Percentiles rank a stretch among this genome's conserved stretches.
phyloP scores from a whole-genome alignment of 2,113 vertebrate genomes.

The Canis aureus region DNA sequence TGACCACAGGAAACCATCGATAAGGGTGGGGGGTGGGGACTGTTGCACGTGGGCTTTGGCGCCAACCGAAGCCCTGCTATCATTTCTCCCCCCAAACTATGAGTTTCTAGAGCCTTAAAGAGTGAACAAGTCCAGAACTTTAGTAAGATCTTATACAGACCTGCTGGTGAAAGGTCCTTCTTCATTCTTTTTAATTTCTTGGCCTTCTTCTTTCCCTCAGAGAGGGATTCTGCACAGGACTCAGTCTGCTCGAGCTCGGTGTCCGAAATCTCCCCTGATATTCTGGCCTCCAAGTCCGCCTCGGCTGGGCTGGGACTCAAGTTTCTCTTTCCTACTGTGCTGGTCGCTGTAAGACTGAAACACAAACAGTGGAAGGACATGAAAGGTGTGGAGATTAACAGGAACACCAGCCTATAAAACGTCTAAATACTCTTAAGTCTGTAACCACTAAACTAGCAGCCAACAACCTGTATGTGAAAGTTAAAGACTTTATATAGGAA shows the following conservation, averaged over 20 bases:
- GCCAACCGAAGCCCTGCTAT: neutral
- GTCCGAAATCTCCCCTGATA: conserved; percentile 72
- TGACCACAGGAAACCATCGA: neutral
- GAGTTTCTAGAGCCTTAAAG: neutral
- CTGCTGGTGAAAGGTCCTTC: conserved; percentile 85
- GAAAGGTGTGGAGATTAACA: conserved; percentile 22
- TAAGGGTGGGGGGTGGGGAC: neutral
- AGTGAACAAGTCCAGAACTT: neutral
- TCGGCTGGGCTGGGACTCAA: conserved; percentile 91
- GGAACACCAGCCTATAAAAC: neutral
- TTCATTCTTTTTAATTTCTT: conserved; percentile 93
- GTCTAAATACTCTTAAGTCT: neutral
- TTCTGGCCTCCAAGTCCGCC: conserved; percentile 82
- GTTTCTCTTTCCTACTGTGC: conserved; percentile 89
- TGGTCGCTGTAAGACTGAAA: conserved; percentile 83
- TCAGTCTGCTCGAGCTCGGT: conserved; percentile 82
- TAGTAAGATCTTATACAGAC: conserved; percentile 79
- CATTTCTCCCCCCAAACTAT: neutral
- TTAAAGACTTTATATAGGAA: neutral
- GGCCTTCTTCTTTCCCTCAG: conserved; percentile 87
- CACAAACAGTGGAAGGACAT: neutral
- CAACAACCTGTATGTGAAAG: neutral
- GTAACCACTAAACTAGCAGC: conserved; percentile 3
- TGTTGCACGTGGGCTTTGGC: neutral
- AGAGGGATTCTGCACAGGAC: conserved; percentile 84